Evolutionary conservation across 2,888 invertebrate species (phyloP).

Genomic region (Ormyrus pomaceus): DNA sequence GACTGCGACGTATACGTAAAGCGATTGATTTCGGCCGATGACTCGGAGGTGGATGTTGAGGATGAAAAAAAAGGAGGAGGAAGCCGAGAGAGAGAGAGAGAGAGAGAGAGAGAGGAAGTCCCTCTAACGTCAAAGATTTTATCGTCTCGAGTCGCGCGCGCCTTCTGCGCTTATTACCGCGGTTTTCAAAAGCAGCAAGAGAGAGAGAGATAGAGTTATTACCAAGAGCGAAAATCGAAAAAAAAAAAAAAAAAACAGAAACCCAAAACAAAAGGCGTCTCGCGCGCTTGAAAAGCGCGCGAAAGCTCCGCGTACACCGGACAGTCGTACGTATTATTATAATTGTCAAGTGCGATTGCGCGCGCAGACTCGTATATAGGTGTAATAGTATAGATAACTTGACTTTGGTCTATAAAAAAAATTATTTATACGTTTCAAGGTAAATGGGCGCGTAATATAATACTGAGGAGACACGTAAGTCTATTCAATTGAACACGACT

Average conservation of each 20-base stretch:
- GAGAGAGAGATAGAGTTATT: slow-evolving; percentile 7
- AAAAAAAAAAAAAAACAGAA: not conserved
- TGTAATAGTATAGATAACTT: slow-evolving; percentile 18
- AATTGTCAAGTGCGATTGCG: not conserved
- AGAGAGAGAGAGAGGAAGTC: slow-evolving; percentile 22
- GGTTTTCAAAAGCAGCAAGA: slow-evolving; percentile 3
- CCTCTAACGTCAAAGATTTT: slow-evolving; percentile 51
- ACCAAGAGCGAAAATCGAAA: slow-evolving; percentile 40
- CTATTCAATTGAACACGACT: slow-evolving; percentile 44
- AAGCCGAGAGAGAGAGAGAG: slow-evolving; percentile 30
- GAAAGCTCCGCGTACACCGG: not conserved
- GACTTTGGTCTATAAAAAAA: slow-evolving; percentile 45
- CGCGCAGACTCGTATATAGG: not conserved
- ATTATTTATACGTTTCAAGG: slow-evolving; percentile 51
- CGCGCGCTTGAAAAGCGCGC: slow-evolving; percentile 44
- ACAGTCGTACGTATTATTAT: too few relatives aligned
- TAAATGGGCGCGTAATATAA: slow-evolving; percentile 36
- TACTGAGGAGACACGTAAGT: not conserved
- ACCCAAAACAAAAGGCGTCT: not conserved
- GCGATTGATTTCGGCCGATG: slow-evolving; percentile 51
- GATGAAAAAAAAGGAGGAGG: not conserved
- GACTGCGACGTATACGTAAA: slow-evolving; percentile 48
- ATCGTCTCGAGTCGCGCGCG: slow-evolving; percentile 35
- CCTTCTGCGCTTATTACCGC: not conserved
- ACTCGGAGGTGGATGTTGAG: slow-evolving; percentile 38